Evolutionary conservation across 1,140 invertebrate genomes (phyloP), one percentile per base, ranked within the genome.

Genomic region (Papilio polytes): DNA sequence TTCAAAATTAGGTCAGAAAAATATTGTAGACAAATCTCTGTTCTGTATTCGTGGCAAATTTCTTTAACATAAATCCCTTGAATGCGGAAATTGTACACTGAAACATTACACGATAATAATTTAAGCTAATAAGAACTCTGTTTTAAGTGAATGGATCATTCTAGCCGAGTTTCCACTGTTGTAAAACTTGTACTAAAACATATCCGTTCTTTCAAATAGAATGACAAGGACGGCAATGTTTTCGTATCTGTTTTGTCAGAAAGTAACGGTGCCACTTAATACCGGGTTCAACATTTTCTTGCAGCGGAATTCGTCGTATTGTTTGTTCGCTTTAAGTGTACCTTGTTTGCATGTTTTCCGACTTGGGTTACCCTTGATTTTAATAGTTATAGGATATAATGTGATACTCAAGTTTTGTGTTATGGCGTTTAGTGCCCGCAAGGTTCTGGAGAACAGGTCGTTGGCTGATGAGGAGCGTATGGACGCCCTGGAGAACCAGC

Each of bases 381-480:
- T 53, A 76, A 83, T 83, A 72, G 74, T 83, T 83, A 74, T 12
- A 26, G 18, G 13, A 66, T 26, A 13, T 63, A 66, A 78, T 80
- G 44, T 76, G 77, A 73, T 74, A 91, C 84, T 90, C 63, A 92
- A 87, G 85, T 85, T 83, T 82, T 80, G 74, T 92, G 81, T 91
- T 92, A 84, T 88, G 86, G 90, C 84, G 88, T 88, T 82, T 96
- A 99, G 99, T 96, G 98, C 98, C 96, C 98, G 99, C 96, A 99
- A 99, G 97, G 98, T 99, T 95, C 98, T 99, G 96, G 99, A 99
- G 97, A 99, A 99, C 97, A 98, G 99, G 96, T 99, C 98, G 95
- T 97, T 99, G 97, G 98, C 98, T 91, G 99, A 99, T 97, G 99
- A 99, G 96, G 99, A 99, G 96, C 98, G 99, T 95, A 99, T 99